Evolutionary conservation across 2,888 invertebrate genomes (phyloP), one percentile per base, ranked within the genome.

Genomic region (Candidula unifasciata): DNA sequence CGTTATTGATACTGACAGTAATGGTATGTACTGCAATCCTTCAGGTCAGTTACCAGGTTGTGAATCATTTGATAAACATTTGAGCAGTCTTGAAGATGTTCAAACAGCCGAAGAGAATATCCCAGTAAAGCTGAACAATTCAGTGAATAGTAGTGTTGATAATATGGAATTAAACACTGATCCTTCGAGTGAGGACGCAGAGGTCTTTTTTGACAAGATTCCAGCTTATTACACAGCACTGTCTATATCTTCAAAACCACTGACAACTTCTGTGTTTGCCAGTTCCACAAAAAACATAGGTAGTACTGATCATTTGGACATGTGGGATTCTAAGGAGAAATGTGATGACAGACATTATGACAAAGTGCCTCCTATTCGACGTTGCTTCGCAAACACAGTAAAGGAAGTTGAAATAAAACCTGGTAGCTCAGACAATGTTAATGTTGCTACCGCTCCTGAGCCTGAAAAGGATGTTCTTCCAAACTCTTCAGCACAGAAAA

Each of bases 321-420:
- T 77, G 13, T 16, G 69, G 0, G 77, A 77, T 77, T 27, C 30
- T 16, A 60, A 30, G 35, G 64, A 35, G 13, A 54, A 24, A 57
- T 30, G 24, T 27, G 81, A 85, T 76, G 77, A 81, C 27, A 66
- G 81, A 18, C 80, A 88, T 3, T 90, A 89, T 80, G 89, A 89
- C 85, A 93, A 92, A 88, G 86, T 93, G 52, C 93, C 93, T 3
- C 91, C 91, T 35, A 92, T 93, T 87, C 89, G 91, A 86, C 91
- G 90, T 83, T 91, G 91, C 86, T 93, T 93, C 87, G 92, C 92
- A 33, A 93, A 93, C 87, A 93, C 92, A 87, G 91, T 91, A 6
- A 91, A 90, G 69, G 93, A 93, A 80, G 87, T 81, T 33, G 76
- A 83, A 13, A 30, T 24, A 60, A 64, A 66, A 21, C 35, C 6